Base-by-base conservation (phyloP, 2,888 invertebrate species). In the Agonopterix heracliana region DNA sequence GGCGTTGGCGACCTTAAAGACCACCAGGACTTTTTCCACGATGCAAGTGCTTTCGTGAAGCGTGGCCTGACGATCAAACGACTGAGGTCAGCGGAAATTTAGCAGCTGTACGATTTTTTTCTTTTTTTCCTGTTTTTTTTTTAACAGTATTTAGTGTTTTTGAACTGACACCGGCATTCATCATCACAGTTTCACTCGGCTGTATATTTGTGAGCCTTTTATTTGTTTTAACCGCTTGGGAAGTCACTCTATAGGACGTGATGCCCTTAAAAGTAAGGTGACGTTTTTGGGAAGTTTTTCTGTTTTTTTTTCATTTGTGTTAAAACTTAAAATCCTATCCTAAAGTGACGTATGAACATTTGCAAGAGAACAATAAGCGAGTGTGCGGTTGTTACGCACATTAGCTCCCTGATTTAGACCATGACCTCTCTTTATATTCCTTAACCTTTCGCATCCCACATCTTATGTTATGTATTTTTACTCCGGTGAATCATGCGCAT, bases 21-120 rank as follows among this genome's bases (percentile, higher is more conserved):
- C 66, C 71, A 79, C 59, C 75, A 81, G 61, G 88, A 86, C 59
- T 78, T 81, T 61, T 83, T 89, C 75, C 82, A 81, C 66, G 89
- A 89, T 58, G 88, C 89, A 54, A 86, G 83, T 66, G 86, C 81
- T 54, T 86, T 86, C 74, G 78, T 89, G 72, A 88, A 86, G 67
- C 77, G 87, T 51, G 88, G 89, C 70, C 74, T 89, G 73, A 87
- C 89, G 61, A 89, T 89, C 54, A 89, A 89, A 74, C 79, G 89
- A 65, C 78, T 89, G 85, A 89, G 89, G 89, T 89, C 86, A 87
- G 89, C 78, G 76, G 80, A 74, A 75, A 13, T 35, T 63, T 76
- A 64, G 66, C 66, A 69, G 78, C 82, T 81, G 83, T 83, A 80
- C 80, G 82, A 80, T 78, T 78, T 81, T 73, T 69, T 61, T 61